These are phyloP conservation scores for Melanargia galathea DNA, from an alignment of 2,888 invertebrate genomes.

Conservation along the genomic window DNA sequence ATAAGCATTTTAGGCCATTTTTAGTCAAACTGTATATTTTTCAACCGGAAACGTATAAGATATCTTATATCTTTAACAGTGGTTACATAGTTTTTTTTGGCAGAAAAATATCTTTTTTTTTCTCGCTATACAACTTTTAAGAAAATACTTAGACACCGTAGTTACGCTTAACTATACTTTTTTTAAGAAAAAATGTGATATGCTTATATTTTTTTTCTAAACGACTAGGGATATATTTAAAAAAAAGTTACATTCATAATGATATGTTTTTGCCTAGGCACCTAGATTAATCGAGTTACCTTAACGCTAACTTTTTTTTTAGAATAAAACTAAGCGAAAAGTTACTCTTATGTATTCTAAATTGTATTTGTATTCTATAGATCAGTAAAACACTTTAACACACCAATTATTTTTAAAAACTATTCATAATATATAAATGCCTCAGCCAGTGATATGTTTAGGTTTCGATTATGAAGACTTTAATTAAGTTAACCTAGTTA, in stretches of 20 bases:
- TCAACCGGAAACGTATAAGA: slow-evolving; percentile 51
- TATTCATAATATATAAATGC: slow-evolving; percentile 72
- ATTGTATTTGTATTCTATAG: slow-evolving; percentile 15
- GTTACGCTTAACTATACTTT: slow-evolving; percentile 52
- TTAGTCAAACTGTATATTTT: slow-evolving; percentile 28
- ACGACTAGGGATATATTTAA: slow-evolving; percentile 42
- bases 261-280: slow-evolving; percentile 72
- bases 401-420: slow-evolving; percentile 63
- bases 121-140: slow-evolving; percentile 52
- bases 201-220: slow-evolving; percentile 44
- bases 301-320: slow-evolving; percentile 41
- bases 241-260: slow-evolving; percentile 48
- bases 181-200: slow-evolving; percentile 49
- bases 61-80: slow-evolving; percentile 73
- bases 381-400: slow-evolving; percentile 48
- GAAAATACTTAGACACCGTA: slow-evolving; percentile 67
- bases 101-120: slow-evolving; percentile 63
- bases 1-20: slow-evolving; percentile 59
- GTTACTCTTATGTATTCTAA: slow-evolving; percentile 38
- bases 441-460: slow-evolving; percentile 81
- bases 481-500: slow-evolving; percentile 59
- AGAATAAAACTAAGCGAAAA: slow-evolving; percentile 44
- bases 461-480: slow-evolving; percentile 72
- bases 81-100: slow-evolving; percentile 49
- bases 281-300: slow-evolving; percentile 52